A percentile compares a stretch with the other conserved stretches of the same genome.
Conservation (phyloP, 2,113 vertebrate species). For the Hippocampus mohnikei region DNA sequence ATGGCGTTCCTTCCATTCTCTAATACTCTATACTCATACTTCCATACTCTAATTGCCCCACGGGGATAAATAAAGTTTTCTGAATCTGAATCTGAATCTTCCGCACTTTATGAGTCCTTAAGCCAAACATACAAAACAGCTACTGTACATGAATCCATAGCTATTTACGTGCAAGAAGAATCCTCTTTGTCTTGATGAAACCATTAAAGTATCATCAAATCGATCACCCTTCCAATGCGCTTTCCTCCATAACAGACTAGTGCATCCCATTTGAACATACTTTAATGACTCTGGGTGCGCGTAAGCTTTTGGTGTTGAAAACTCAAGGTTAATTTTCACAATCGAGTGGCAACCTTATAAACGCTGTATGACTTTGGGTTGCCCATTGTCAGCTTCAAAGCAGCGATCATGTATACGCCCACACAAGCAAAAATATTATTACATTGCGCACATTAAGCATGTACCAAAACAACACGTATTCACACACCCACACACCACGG, state of each 20-base stretch:
- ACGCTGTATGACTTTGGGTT: conserved; percentile 53
- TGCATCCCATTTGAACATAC: conserved; percentile 33
- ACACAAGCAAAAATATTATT: conserved; percentile 20
- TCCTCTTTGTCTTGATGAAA: conserved; percentile 41
- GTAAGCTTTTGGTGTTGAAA: conserved; percentile 40
- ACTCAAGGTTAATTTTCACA: conserved; percentile 60
- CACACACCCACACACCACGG: conserved; percentile 38
- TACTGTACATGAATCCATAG: background rate
- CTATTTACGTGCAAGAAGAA: background rate
- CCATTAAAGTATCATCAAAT: conserved; percentile 27
- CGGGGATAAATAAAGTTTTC: too few species aligned
- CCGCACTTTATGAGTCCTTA: background rate
- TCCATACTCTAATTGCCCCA: too few species aligned
- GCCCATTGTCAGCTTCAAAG: conserved; percentile 53
- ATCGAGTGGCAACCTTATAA: conserved; percentile 56
- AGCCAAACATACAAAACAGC: background rate
- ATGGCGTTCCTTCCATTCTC: background rate
- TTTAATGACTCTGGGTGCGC: conserved; percentile 28
- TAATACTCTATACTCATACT: too few species aligned
- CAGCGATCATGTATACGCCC: conserved; percentile 53
- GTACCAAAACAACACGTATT: conserved; percentile 22
- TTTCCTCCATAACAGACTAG: conserved; percentile 35
- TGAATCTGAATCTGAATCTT: too few species aligned
- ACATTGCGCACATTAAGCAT: background rate
- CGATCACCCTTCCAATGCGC: conserved; percentile 17